Conservation (phyloP, 2,888 invertebrate genomes). For the Eledona agricola region DNA sequence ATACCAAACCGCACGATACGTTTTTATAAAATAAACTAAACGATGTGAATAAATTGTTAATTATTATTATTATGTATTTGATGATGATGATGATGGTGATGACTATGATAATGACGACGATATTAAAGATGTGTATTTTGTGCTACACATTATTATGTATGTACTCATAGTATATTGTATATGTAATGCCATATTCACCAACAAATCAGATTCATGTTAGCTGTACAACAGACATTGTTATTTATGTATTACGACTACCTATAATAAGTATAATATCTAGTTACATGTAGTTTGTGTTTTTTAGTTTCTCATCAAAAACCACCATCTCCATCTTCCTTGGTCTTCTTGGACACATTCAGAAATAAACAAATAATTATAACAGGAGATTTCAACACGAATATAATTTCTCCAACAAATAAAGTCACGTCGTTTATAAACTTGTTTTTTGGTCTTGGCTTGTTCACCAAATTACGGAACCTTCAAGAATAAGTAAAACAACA, state of each 20-base stretch:
- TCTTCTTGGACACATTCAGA: too few relatives aligned
- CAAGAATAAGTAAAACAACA: too few relatives aligned
- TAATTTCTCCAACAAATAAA: too few relatives aligned
- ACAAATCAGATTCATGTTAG: slow-evolving; percentile 35
- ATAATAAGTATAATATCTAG: too few relatives aligned
- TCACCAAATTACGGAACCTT: too few relatives aligned
- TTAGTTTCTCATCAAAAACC: not conserved
- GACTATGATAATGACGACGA: too few relatives aligned
- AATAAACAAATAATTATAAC: too few relatives aligned
- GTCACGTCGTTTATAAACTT: too few relatives aligned
- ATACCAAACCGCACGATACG: slow-evolving; percentile 26
- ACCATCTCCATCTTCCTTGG: too few relatives aligned
- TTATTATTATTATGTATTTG: slow-evolving; percentile 15
- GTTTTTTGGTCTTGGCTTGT: too few relatives aligned
- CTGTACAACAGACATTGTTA: slow-evolving; percentile 34
- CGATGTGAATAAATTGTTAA: slow-evolving; percentile 24
- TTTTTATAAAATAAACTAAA: slow-evolving; percentile 30
- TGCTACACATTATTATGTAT: slow-evolving; percentile 37
- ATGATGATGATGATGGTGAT: too few relatives aligned
- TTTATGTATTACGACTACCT: slow-evolving; percentile 39
- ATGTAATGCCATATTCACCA: slow-evolving; percentile 34
- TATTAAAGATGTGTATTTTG: slow-evolving; percentile 34
- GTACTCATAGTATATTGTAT: slow-evolving; percentile 39
- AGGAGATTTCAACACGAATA: too few relatives aligned
- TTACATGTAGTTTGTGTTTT: slow-evolving; percentile 29